Base-by-base conservation (phyloP, 1,140 invertebrate genomes). In the Pogonognathellus flavescens region DNA sequence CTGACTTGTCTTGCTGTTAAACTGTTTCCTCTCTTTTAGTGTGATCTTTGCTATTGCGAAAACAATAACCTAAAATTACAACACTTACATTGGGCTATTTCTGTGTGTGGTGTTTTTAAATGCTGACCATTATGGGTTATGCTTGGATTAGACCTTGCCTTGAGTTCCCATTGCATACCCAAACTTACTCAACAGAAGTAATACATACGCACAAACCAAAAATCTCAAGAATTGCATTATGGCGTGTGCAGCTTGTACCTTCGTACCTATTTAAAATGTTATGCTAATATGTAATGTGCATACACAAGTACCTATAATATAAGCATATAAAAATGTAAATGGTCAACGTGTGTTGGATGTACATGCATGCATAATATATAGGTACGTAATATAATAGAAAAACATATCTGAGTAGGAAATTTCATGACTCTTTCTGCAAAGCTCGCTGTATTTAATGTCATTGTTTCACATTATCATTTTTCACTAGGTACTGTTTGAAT, bases 101-200 rank as follows among this genome's bases (percentile, higher is more conserved):
- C 16, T 49, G 49, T 50, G 41, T 76, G n/a, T 2, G 13, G n/a
- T 62, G 9, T 9, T 18, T n/a, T 9, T 41, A 41, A 18, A 20
- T 62, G 18, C 16, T 57, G 53, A 14, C 2, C 14, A n/a, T n/a
- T 13, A n/a, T n/a, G 9, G 16, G 14, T 62, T 49, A 76, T 76
- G 41, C 25, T 76, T 76, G 70, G 25, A 76, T n/a, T 76, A 31
- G 49, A 76, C 31, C 70, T 76, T 49, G 70, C 70, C 70, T 76
- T 76, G 70, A 76, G 31, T 41, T 41, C 70, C 49, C 41, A 76
- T 76, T 41, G 1, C 2, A n/a, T n/a, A 57, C 53, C 31, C 31
- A 41, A 41, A 41, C 31, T 41, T 41, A 41, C 31, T 41, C 31
- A 41, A 41, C 31, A 41, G 1, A 41, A 41, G n/a, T n/a, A n/a